Evolutionary conservation across 2,113 vertebrate genomes (phyloP).

Genomic region (Ageneiosus marmoratus): DNA sequence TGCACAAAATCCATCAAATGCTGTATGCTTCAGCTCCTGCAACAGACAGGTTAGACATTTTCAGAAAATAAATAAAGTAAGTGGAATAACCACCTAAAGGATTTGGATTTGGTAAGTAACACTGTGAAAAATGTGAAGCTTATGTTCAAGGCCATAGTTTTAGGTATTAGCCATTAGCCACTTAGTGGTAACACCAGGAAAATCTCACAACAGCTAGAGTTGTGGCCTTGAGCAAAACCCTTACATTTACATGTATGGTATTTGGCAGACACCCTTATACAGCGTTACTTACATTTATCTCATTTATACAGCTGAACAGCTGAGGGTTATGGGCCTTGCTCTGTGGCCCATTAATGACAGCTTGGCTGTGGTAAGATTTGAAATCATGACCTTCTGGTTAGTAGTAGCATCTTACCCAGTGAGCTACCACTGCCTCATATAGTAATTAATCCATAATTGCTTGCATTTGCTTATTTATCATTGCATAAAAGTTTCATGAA

Average conservation of each 20-base stretch:
- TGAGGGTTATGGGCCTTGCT: no score
- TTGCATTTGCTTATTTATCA: neutral
- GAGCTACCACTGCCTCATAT: no score
- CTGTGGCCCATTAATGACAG: no score
- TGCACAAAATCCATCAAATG: neutral
- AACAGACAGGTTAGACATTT: neutral
- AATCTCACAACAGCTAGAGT: slow-evolving; percentile 7
- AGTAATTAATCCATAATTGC: neutral
- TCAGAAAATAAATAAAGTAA: neutral
- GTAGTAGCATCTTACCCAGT: no score
- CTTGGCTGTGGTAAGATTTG: no score
- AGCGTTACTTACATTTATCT: no score
- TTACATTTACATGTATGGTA: no score
- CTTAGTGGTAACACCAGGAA: slow-evolving; percentile 10
- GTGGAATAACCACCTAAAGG: neutral
- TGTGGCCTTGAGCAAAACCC: neutral
- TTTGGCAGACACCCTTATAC: no score
- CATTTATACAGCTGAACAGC: no score
- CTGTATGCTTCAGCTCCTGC: neutral
- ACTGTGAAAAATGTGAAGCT: neutral
- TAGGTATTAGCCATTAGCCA: neutral
- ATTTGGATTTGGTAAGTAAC: slow-evolving; percentile 13
- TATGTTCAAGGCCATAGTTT: slow-evolving; percentile 1
- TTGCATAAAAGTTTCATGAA: neutral
- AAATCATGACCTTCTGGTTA: no score